Conservation (phyloP, 2,797 vertebrate species). For the Paratrypauchen microcephalus region DNA sequence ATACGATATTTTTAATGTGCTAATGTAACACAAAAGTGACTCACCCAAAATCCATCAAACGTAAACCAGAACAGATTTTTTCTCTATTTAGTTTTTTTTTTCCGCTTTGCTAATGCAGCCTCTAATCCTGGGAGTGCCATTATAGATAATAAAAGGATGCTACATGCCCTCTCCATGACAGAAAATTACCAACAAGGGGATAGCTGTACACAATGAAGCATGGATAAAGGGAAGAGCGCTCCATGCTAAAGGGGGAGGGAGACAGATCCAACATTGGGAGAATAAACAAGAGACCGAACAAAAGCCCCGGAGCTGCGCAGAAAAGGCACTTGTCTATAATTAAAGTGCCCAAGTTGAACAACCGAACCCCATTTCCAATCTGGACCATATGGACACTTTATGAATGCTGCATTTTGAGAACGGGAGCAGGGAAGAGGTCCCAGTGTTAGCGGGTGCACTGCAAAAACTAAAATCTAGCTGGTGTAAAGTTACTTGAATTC, state of each 20-base stretch:
- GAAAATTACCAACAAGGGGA: slow-evolving; percentile 42
- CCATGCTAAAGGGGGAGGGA: slow-evolving; percentile 20
- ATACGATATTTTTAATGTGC: too few species aligned
- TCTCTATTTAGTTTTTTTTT: neutral
- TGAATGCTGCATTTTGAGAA: slow-evolving; percentile 43
- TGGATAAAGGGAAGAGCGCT: slow-evolving; percentile 19
- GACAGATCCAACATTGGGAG: slow-evolving; percentile 19
- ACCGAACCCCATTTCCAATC: slow-evolving; percentile 36
- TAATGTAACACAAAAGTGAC: slow-evolving; percentile 37
- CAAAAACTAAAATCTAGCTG: too few species aligned
- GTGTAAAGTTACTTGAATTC: too few species aligned
- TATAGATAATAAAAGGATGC: slow-evolving; percentile 34
- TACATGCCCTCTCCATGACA: slow-evolving; percentile 41
- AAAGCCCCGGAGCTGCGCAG: slow-evolving; percentile 21
- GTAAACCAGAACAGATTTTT: neutral
- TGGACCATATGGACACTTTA: slow-evolving; percentile 48
- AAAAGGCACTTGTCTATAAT: slow-evolving; percentile 64
- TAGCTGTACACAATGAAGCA: slow-evolving; percentile 15
- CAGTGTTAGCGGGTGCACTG: slow-evolving; percentile 12
- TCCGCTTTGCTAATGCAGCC: slow-evolving; percentile 29
- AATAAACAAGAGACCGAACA: slow-evolving; percentile 28
- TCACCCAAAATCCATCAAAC: neutral
- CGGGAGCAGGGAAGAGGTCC: slow-evolving; percentile 28
- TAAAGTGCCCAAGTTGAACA: slow-evolving; percentile 63
- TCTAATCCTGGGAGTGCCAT: slow-evolving; percentile 36